Base-by-base conservation (phyloP, 2,888 invertebrate species). In the Tricholauxania praeusta region DNA sequence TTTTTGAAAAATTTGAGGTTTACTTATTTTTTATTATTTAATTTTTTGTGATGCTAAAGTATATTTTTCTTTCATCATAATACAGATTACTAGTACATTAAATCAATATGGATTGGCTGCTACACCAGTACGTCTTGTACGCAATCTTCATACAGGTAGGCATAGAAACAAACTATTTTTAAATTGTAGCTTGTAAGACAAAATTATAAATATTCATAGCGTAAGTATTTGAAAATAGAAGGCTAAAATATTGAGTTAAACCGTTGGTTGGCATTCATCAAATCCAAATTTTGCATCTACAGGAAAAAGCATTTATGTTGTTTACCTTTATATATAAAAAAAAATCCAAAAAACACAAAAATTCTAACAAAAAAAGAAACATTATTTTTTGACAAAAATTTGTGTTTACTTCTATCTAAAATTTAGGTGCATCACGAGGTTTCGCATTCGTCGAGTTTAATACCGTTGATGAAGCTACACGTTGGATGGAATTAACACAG, bases 401-500 rank as follows among this genome's bases (percentile, higher is more conserved):
- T 87, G 87, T 91, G 89, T 90, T 90, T 90, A 90, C 90, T 90
- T 90, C 88, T 87, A 87, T 88, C 86, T 87, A 84, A 89, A 91
- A 90, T 96, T 96, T 92, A 95, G 96, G 96, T 91, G 92, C 93
- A 88, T 94, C 94, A 89, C 91, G 94, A 87, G 94, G 94, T 87
- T 94, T 95, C 91, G 95, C 94, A 88, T 95, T 95, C 92, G 94
- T 96, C 90, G 96, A 97, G 91, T 97, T 97, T 92, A 91, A 92
- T 89, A 93, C 93, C 88, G 91, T 94, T 88, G 91, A 92, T 88
- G 95, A 96, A 90, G 96, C 96, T 85, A 92, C 92, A 87, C 92
- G 92, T 87, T 96, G 96, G 95, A 96, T 96, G 94, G 95, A 96
- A 88, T 90, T 92, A 89, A 95, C 94, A 91, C 93, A 96, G 86